These are phyloP conservation scores for Spisula solida DNA, from an alignment of 2,888 invertebrate genomes.

Conservation along the genomic window DNA sequence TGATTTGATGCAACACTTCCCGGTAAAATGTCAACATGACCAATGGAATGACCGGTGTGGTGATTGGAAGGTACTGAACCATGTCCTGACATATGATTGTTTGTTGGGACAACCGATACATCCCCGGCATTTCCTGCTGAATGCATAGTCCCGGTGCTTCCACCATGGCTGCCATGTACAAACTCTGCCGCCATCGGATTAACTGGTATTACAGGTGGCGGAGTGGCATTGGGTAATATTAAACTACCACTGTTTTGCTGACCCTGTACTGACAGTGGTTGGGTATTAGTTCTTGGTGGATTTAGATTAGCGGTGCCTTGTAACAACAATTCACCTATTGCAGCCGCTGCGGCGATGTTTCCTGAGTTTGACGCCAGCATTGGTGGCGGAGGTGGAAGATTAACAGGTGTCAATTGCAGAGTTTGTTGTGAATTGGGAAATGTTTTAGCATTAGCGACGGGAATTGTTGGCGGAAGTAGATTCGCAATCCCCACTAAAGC, in stretches of 20 bases:
- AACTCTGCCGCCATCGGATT: not conserved
- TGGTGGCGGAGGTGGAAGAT: conserved; percentile 17
- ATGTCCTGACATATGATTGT: not conserved
- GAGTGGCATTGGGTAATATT: not conserved
- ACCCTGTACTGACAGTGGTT: not conserved
- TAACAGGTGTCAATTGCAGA: not conserved
- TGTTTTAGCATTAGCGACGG: not conserved
- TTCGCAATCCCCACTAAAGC: not conserved
- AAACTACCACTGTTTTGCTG: not conserved
- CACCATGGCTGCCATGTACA: not conserved
- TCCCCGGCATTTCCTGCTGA: not conserved
- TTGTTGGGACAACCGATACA: not conserved
- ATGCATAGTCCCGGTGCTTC: not conserved
- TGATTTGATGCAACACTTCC: not conserved
- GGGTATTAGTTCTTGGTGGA: not conserved
- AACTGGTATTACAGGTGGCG: not conserved
- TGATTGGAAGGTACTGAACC: not conserved
- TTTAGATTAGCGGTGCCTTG: conserved; percentile 33
- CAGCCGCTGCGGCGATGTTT: conserved; percentile 29
- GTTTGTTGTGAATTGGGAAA: not conserved
- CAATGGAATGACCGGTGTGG: not conserved
- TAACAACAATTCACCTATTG: conserved; percentile 40
- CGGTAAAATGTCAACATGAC: not conserved
- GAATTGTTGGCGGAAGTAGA: not conserved
- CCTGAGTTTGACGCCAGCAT: conserved; percentile 28